phyloP scores from a whole-genome alignment of 2,888 invertebrate genomes.

The Drosophila robusta region DNA sequence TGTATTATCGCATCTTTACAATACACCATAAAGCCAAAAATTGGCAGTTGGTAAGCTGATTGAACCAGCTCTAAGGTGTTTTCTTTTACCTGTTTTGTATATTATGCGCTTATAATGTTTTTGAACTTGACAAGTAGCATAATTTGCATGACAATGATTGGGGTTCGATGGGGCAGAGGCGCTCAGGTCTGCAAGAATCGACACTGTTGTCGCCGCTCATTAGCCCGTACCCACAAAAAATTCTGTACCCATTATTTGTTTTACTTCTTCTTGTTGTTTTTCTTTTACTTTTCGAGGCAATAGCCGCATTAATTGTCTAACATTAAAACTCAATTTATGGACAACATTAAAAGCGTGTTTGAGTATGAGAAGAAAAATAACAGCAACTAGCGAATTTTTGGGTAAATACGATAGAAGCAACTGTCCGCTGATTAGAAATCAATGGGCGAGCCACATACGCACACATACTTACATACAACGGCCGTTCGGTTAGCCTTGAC shows the following conservation, averaged over 20 bases:
- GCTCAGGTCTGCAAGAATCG: conserved; percentile 50
- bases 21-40: conserved; percentile 36
- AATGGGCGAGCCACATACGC: conserved; percentile 48
- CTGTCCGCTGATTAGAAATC: conserved; percentile 63
- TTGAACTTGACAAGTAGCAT: conserved; percentile 70
- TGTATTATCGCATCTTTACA: conserved; percentile 40
- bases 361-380: conserved; percentile 16
- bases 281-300: conserved; percentile 23
- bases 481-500: conserved; percentile 65
- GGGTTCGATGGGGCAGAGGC: conserved; percentile 22
- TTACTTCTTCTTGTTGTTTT: conserved; percentile 23
- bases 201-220: conserved; percentile 35
- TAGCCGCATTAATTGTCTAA: conserved; percentile 39
- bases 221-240: conserved; percentile 32
- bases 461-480: conserved; percentile 34
- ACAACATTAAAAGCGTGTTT: conserved; percentile 39
- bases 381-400: conserved; percentile 13
- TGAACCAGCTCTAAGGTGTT: conserved; percentile 14
- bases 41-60: conserved; percentile 17
- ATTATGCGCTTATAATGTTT: conserved; percentile 73
- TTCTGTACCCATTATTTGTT: conserved; percentile 27
- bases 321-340: conserved; percentile 77
- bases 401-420: conserved; percentile 12
- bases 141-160: conserved; percentile 72
- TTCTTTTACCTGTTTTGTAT: conserved; percentile 40